Evolutionary conservation across 2,113 vertebrate genomes (phyloP).

Genomic region (Leptodactylus fuscus): DNA sequence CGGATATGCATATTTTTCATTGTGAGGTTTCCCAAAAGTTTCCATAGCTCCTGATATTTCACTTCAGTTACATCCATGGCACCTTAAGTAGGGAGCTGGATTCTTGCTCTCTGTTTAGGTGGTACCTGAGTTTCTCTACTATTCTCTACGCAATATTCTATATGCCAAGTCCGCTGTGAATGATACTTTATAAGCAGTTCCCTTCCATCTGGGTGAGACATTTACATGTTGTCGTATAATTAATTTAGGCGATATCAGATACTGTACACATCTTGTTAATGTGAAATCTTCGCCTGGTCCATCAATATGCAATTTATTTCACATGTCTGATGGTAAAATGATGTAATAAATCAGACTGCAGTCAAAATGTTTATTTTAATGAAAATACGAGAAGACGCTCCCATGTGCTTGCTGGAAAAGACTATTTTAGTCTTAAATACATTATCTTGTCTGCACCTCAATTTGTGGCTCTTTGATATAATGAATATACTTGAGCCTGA

Average conservation of each 20-base stretch:
- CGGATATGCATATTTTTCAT: too few species aligned
- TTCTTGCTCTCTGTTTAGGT: too few species aligned
- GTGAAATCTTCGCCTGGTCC: neutral
- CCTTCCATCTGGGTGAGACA: too few species aligned
- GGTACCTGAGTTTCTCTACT: too few species aligned
- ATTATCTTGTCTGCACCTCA: slow-evolving; percentile 14
- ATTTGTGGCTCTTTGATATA: slow-evolving; percentile 25
- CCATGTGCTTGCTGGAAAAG: neutral
- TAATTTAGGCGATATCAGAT: neutral
- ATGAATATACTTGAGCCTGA: slow-evolving; percentile 35
- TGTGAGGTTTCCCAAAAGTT: too few species aligned
- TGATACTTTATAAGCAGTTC: too few species aligned
- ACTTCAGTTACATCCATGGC: too few species aligned
- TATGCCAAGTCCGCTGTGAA: too few species aligned
- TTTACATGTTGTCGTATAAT: too few species aligned
- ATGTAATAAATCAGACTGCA: slow-evolving; percentile 17
- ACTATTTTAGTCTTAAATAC: slow-evolving; percentile 28
- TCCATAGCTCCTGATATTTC: too few species aligned
- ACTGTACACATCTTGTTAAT: neutral
- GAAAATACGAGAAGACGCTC: slow-evolving; percentile 3
- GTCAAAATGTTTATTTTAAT: slow-evolving; percentile 47
- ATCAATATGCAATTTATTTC: slow-evolving; percentile 31
- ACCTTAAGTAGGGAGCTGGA: too few species aligned
- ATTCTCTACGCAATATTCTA: too few species aligned
- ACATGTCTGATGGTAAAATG: neutral